phyloP scores from a whole-genome alignment of 1,140 invertebrate species.

The Cotesia typhae region DNA sequence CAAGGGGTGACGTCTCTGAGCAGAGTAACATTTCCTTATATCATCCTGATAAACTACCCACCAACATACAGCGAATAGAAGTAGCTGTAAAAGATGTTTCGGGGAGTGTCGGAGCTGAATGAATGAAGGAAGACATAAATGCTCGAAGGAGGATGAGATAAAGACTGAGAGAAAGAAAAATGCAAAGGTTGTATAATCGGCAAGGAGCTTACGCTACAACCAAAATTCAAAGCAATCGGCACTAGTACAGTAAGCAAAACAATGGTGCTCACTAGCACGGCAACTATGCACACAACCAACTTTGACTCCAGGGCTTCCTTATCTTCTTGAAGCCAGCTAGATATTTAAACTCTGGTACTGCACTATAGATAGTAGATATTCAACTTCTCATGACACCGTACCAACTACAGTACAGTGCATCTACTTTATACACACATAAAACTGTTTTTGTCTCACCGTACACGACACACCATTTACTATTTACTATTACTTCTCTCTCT shows the following conservation, averaged over 20 bases:
- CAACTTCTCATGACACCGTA: slow-evolving; percentile 8
- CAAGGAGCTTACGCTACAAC: slow-evolving; percentile 40
- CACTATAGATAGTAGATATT: background rate
- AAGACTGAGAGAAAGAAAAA: background rate
- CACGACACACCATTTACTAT: too few species aligned
- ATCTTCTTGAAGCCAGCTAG: slow-evolving; percentile 42
- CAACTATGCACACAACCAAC: slow-evolving; percentile 47
- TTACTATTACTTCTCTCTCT: background rate
- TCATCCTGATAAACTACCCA: too few species aligned
- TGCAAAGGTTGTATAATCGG: background rate
- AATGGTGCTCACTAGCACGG: slow-evolving; percentile 48
- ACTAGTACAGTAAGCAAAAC: slow-evolving; percentile 48
- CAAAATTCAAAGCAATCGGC: slow-evolving; percentile 47
- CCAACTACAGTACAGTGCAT: too few species aligned
- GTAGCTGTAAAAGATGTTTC: too few species aligned
- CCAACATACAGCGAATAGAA: too few species aligned
- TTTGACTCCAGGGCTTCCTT: slow-evolving; percentile 43
- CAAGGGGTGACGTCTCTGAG: too few species aligned
- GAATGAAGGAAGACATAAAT: too few species aligned
- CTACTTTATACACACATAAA: too few species aligned
- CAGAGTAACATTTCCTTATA: too few species aligned
- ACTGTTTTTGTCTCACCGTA: background rate
- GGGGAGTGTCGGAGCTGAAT: too few species aligned
- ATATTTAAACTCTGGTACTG: slow-evolving; percentile 52
- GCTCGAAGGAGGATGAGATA: too few species aligned